Evolutionary conservation across 1,140 invertebrate genomes (phyloP).

Genomic region (Eriosoma lanigerum): DNA sequence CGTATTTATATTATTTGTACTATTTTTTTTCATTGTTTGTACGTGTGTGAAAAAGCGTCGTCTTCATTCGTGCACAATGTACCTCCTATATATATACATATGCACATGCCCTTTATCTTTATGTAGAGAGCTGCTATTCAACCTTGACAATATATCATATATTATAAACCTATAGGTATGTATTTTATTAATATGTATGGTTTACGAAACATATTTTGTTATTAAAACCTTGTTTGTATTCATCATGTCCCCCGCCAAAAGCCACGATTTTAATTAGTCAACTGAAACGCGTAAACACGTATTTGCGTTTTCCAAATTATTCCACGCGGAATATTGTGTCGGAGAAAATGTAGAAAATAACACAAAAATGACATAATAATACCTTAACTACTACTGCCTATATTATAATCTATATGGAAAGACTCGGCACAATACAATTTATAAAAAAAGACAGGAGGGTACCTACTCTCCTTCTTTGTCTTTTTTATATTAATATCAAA

Average conservation of each 20-base stretch:
- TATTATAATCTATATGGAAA: too few species aligned
- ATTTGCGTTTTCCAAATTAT: slow-evolving; percentile 11
- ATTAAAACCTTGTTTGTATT: slow-evolving; percentile 22
- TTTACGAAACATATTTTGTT: slow-evolving; percentile 24
- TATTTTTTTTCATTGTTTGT: slow-evolving; percentile 5
- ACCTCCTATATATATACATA: not conserved
- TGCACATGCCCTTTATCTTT: not conserved
- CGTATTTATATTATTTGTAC: too few species aligned
- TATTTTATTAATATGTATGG: not conserved
- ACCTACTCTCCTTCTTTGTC: too few species aligned
- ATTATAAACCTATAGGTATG: too few species aligned
- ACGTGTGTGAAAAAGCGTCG: not conserved
- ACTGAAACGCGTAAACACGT: not conserved
- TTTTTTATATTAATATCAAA: too few species aligned
- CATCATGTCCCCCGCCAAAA: not conserved
- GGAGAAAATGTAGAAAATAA: not conserved
- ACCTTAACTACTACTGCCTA: too few species aligned
- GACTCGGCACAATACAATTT: not conserved
- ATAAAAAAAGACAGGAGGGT: not conserved
- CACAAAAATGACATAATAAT: not conserved
- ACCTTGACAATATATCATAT: slow-evolving; percentile 33
- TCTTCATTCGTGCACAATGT: not conserved
- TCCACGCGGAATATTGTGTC: not conserved
- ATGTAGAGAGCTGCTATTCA: not conserved
- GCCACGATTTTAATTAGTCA: not conserved